Base-by-base conservation (phyloP, 2,888 invertebrate species). In the Cosmorhoe ocellata region DNA sequence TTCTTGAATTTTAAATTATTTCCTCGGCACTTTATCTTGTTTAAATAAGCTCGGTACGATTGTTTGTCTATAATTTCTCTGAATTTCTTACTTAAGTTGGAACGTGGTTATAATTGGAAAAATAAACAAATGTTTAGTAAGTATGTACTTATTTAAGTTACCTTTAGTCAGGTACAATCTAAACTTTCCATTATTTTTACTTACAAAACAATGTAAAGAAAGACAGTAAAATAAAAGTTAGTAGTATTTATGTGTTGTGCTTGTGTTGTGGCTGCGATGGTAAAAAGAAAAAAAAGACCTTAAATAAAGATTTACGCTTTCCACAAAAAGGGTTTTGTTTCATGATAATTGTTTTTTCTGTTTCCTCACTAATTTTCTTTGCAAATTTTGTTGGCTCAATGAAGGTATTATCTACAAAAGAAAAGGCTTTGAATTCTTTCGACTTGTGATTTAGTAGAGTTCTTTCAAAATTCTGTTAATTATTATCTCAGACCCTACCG, bases 261-360 rank as follows among this genome's bases (percentile, higher is more conserved):
- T 67, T 69, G 74, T 79, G 76, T 80, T 69, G 73, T 71, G 71
- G 70, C 73, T 71, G 60, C 67, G 63, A 67, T 69, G 77, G 70
- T 63, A 69, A 74, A 76, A 77, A 71, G 67, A 64, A 67, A 56
- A 24, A 24, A 60, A 71, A 26, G 66, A 68, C 62, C 65, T 66
- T 71, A 69, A 68, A 62, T 67, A 66, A 76, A 82, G 81, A 84
- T 83, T 83, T 83, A 83, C 80, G 74, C 59, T 64, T 69, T 67
- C 61, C 59, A 56, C 58, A 67, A 68, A 74, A 74, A 71, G 70
- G 70, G 67, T 66, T 72, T 71, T 69, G 64, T 74, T 76, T 67
- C 64, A 65, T 63, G 62, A 63, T 70, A 72, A 74, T 69, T 69
- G 68, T 69, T 75, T 74, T 72, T 67, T 67, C 59, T 68, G 62